Conservation (phyloP, 2,797 vertebrate species). For the Propithecus deckenii region DNA sequence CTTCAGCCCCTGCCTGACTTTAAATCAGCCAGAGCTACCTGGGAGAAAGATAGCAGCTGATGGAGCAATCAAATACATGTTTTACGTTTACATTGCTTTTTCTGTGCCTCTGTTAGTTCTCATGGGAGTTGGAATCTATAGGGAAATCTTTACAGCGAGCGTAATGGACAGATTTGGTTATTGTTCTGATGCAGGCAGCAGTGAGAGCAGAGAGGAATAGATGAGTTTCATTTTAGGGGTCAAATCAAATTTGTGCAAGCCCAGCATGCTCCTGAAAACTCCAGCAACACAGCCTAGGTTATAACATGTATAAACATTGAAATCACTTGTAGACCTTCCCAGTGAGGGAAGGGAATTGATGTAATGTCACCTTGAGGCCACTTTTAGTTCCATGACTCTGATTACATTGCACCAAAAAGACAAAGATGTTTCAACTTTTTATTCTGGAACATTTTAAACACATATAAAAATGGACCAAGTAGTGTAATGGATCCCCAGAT, state of each 20-base stretch:
- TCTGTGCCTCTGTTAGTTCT: not conserved
- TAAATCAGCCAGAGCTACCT: not conserved
- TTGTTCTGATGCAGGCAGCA: not conserved
- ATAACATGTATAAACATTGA: not conserved
- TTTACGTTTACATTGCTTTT: not conserved
- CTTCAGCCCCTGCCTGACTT: not conserved
- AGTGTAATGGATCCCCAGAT: not conserved
- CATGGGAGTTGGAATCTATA: not conserved
- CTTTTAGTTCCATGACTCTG: not conserved
- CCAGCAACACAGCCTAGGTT: not conserved
- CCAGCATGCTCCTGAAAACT: not conserved
- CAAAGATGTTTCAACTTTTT: not conserved
- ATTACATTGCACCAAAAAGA: not conserved
- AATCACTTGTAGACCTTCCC: not conserved
- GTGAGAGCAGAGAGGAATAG: not conserved
- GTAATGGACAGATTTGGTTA: not conserved
- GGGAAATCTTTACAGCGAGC: not conserved
- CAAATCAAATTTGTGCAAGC: not conserved
- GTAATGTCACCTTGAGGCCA: not conserved
- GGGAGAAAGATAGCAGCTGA: not conserved
- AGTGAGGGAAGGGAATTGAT: not conserved
- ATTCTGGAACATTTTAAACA: slow-evolving; percentile 15
- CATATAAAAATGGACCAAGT: not conserved
- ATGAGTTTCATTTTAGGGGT: not conserved
- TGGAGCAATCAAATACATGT: not conserved